These are phyloP conservation scores for Premnoplex brunnescens DNA, from an alignment of 2,797 vertebrate genomes.

Conservation along the genomic window DNA sequence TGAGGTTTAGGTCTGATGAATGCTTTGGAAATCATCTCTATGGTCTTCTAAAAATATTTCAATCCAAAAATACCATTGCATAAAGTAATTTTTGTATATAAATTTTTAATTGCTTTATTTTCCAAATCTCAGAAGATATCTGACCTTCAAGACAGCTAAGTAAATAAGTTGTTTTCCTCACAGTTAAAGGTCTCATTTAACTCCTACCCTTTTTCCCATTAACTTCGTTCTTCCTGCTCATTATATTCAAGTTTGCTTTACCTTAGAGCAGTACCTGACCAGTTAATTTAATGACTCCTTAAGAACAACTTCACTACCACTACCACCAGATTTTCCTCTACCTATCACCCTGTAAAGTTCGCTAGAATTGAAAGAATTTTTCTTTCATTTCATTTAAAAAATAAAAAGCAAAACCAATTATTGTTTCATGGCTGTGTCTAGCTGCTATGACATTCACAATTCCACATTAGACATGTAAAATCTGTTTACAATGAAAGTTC, in stretches of 20 bases:
- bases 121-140: not conserved
- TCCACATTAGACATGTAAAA: not conserved
- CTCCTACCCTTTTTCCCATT: not conserved
- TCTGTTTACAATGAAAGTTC: not conserved
- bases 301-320: not conserved
- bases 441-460: not conserved
- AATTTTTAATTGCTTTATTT: not conserved
- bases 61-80: not conserved
- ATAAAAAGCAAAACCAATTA: not conserved
- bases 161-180: not conserved
- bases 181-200: not conserved
- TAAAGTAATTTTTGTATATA: not conserved
- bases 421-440: not conserved
- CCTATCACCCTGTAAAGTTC: not conserved
- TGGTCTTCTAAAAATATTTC: not conserved
- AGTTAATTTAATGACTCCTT: not conserved
- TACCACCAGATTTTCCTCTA: not conserved
- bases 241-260: not conserved
- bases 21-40: not conserved
- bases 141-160: not conserved
- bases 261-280: not conserved
- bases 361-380: not conserved
- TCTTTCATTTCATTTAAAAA: not conserved
- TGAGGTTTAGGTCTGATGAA: not conserved
- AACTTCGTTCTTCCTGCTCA: not conserved